These are phyloP conservation scores for Thysanoteuthis rhombus DNA, from an alignment of 2,888 invertebrate genomes.

Conservation along the genomic window DNA sequence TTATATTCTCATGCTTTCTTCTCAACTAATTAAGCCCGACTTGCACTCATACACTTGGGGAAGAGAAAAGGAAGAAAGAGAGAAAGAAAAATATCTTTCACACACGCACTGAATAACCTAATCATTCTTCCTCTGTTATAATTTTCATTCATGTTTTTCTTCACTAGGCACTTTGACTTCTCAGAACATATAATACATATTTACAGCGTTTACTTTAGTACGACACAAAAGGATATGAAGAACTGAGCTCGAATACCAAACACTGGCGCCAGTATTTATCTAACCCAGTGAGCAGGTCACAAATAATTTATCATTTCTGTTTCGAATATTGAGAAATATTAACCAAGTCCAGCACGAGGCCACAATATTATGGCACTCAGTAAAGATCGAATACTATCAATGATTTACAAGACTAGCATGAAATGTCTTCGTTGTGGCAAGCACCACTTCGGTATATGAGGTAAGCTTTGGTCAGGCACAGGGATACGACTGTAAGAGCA, in stretches of 20 bases:
- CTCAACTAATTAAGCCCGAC: neutral
- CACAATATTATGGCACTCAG: neutral
- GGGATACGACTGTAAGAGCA: too few species aligned
- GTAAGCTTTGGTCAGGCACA: too few species aligned
- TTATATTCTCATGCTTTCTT: neutral
- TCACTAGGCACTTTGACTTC: too few species aligned
- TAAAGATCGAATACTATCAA: neutral
- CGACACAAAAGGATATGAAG: too few species aligned
- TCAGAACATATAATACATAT: too few species aligned
- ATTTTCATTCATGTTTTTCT: neutral
- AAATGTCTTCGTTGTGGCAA: neutral
- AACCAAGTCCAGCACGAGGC: neutral
- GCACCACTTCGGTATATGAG: too few species aligned
- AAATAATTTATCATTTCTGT: too few species aligned
- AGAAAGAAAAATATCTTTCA: neutral
- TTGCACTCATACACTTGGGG: neutral
- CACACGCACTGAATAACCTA: neutral
- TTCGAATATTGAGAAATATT: too few species aligned
- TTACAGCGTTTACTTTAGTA: too few species aligned
- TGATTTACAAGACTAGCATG: neutral
- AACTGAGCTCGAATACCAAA: too few species aligned
- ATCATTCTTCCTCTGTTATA: neutral
- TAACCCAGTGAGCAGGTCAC: too few species aligned
- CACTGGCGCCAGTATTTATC: too few species aligned
- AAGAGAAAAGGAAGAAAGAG: neutral